Evolutionary conservation across 2,113 vertebrate species (phyloP), one percentile per base, ranked within the genome.

Genomic region (Toxotes chatareus): DNA sequence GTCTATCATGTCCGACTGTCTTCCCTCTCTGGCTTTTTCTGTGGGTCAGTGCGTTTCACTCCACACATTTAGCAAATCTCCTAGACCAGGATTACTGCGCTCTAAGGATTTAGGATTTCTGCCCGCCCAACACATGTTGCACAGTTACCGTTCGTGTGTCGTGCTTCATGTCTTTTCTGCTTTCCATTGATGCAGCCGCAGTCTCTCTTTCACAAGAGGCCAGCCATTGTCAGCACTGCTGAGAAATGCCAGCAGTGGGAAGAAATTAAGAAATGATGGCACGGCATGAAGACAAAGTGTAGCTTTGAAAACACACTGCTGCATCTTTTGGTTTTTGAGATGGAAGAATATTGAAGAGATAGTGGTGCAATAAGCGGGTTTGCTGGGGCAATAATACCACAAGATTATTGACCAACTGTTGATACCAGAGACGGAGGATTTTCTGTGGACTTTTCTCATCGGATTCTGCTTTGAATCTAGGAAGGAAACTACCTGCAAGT

Each of bases 21-120:
- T 36, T 27, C 36, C 31, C 67, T 51, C 23, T 51, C 27, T n/a
- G 38, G 38, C 36, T 32, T 74, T 62, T 42, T 57, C 75, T 74
- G 63, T 69, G 40, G 73, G 69, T 89, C 87, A 75, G 3, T 83
- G 73, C 6, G 42, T 84, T 36, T 60, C 84, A 72, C 56, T 82
- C 74, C 31, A 76, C 82, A 78, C 68, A 81, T 88, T 84, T 53
- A 74, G 86, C 77, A 95, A 98, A 97, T 97, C 97, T 96, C 86
- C 81, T 40, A 0, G 91, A 91, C 93, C 86, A 84, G 96, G 97
- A 97, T 98, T 97, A 98, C 86, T 27, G 63, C 90, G 75, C 86
- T 70, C 78, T 74, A 88, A 90, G 95, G 97, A 96, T 96, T 97
- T 96, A 95, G 94, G 92, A 91, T 95, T 95, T 93, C 91, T 91